Evolutionary conservation across 2,888 invertebrate genomes (phyloP), one percentile per base, ranked within the genome.

Genomic region (Galeruca laticollis): DNA sequence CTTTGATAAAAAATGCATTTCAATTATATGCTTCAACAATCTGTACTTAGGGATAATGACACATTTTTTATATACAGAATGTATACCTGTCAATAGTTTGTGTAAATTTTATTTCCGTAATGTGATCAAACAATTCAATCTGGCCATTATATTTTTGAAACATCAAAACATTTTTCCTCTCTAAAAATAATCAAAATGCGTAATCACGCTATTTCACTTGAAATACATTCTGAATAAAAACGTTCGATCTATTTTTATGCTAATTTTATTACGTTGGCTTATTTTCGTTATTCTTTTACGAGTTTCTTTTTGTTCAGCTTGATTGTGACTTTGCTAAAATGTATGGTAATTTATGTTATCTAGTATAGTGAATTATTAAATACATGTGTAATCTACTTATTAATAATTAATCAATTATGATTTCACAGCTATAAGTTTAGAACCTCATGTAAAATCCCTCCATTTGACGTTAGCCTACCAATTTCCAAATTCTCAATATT

Each of bases 401-500:
- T 47, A 18, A 47, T 6, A 15, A 47, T n/a, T n/a, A n/a, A 18
- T 9, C 18, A 18, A 18, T 18, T 47, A 6, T 18, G 10, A 47
- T 47, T 54, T 54, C 26, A 54, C 86, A 92, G 92, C 92, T 18
- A 90, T 93, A 77, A 90, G 89, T 80, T 87, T 93, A 80, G 94
- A 95, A 83, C 92, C 94, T 0, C 93, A 94, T 82, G 92, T 93
- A 63, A 95, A 96, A 84, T 94, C 94, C 10, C 87, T 96, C 63
- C 96, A 97, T 85, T 88, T 97, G 78, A 95, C 96, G 8, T 87
- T 97, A 81, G 96, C 96, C 18, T 96, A 96, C 86, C 94, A 95
- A 85, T 97, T 96, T 85, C 90, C 92, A 13, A 88, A 89, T 78
- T 87, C 88, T 20, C 91, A 92, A 63, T 95, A 91, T 80, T 90